Percentiles rank a stretch among this genome's conserved stretches.
Evolutionary conservation across 2,888 invertebrate genomes (phyloP).

Genomic region (Steinernema scapterisci): DNA sequence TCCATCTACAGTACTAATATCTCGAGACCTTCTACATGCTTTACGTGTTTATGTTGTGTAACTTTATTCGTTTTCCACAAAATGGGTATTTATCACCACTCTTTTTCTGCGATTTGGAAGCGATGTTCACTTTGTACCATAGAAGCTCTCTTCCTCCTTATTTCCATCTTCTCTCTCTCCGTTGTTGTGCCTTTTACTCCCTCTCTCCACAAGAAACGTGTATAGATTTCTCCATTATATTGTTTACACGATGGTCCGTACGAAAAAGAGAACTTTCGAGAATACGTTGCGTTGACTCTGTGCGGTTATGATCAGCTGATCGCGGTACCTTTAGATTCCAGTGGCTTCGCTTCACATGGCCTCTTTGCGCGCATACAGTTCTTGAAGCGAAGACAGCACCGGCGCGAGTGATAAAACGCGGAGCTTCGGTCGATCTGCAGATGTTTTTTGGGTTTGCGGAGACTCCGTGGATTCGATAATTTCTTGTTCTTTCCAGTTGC

Average conservation of each 20-base stretch:
- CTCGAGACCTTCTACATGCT: conserved; percentile 7
- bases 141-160: background rate
- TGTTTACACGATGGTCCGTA: background rate
- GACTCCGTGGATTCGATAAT: too few species aligned
- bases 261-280: background rate
- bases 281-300: background rate
- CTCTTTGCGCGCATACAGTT: background rate
- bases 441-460: background rate
- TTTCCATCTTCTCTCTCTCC: background rate
- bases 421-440: conserved; percentile 4
- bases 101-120: too few species aligned
- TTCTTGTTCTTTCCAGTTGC: too few species aligned
- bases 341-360: background rate
- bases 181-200: conserved; percentile 12
- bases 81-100: background rate
- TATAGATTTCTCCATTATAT: background rate
- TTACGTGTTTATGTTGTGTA: background rate
- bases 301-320: too few species aligned
- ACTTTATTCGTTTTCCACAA: background rate
- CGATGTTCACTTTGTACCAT: background rate
- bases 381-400: background rate
- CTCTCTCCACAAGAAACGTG: conserved; percentile 14
- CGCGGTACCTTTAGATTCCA: background rate
- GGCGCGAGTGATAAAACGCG: conserved; percentile 3
- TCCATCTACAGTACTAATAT: background rate